These are phyloP conservation scores for Dryadula phaetusa DNA, from an alignment of 2,888 invertebrate species.

Conservation along the genomic window DNA sequence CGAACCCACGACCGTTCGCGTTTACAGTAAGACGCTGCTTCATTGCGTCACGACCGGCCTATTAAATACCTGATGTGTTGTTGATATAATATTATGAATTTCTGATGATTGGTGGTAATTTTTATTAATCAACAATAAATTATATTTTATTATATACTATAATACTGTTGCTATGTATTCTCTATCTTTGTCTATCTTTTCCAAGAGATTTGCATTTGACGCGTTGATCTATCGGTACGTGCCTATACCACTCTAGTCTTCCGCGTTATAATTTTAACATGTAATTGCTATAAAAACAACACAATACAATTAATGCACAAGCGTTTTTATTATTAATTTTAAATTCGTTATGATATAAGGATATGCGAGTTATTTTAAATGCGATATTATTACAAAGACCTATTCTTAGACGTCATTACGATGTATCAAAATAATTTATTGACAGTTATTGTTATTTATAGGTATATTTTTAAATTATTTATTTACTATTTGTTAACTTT, in stretches of 20 bases:
- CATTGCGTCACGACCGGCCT: too few species aligned
- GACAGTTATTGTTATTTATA: background rate
- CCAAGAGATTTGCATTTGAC: slow-evolving; percentile 1
- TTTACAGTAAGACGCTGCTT: too few species aligned
- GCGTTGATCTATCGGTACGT: slow-evolving; percentile 2
- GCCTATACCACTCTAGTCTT: slow-evolving; percentile 19
- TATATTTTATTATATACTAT: background rate
- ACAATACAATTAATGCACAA: slow-evolving; percentile 9
- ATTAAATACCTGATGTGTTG: too few species aligned
- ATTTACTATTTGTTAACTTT: too few species aligned
- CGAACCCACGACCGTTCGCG: too few species aligned
- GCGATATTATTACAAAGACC: background rate
- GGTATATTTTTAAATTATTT: too few species aligned
- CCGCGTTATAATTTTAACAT: slow-evolving; percentile 22
- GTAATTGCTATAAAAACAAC: slow-evolving; percentile 23
- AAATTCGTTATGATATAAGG: slow-evolving; percentile 10
- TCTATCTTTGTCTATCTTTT: too few species aligned
- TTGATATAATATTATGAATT: too few species aligned
- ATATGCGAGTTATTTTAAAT: slow-evolving; percentile 9
- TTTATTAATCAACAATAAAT: too few species aligned
- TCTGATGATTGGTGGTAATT: too few species aligned
- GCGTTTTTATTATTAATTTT: slow-evolving; percentile 19
- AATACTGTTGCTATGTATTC: background rate
- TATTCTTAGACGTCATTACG: background rate
- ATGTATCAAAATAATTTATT: background rate